Base-by-base conservation (phyloP, 2,113 vertebrate genomes). In the Vimba vimba region DNA sequence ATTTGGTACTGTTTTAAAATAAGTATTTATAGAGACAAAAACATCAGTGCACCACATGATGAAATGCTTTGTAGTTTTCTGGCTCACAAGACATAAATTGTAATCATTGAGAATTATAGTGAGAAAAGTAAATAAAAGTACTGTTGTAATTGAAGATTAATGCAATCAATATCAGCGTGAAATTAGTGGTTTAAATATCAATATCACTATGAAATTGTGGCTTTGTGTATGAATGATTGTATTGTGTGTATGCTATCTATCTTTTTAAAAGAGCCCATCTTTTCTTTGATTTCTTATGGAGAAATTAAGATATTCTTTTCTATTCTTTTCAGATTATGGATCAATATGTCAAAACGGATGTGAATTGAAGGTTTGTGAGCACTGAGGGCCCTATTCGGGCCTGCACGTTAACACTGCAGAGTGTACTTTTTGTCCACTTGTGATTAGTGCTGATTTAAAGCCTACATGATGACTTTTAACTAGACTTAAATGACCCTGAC, bases 301-400 rank as follows among this genome's bases (percentile, higher is more conserved):
- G 59, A 82, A 82, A 75, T 88, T 90, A 85, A 89, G 79, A 86
- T 62, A n/a, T 30, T 83, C 74, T 66, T 90, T 90, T 90, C 43
- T 39, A 55, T 79, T 88, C 68, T 85, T 88, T 90, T 79, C 87
- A 90, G 89, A 88, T 90, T 82, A 75, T 60, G 87, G 89, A 85
- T 87, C 85, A 87, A 30, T 85, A 81, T 86, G 83, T 75, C 87
- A 85, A 87, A 90, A 71, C 87, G 89, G 89, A 90, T 90, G 89
- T 90, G 89, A 90, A 87, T 88, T 88, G 89, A 82, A 88, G 80
- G 74, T 83, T 85, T 83, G 81, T 87, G 87, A 87, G 52, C 78
- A 55, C 85, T 85, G 87, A 88, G 82, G 89, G 89, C 89, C 89
- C 89, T 85, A 57, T 39, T 59, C 15, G 89, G 89, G 89, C 87